Conservation (phyloP, 53 echinoderm and acorn worm species). For the Paracentrotus lividus region DNA sequence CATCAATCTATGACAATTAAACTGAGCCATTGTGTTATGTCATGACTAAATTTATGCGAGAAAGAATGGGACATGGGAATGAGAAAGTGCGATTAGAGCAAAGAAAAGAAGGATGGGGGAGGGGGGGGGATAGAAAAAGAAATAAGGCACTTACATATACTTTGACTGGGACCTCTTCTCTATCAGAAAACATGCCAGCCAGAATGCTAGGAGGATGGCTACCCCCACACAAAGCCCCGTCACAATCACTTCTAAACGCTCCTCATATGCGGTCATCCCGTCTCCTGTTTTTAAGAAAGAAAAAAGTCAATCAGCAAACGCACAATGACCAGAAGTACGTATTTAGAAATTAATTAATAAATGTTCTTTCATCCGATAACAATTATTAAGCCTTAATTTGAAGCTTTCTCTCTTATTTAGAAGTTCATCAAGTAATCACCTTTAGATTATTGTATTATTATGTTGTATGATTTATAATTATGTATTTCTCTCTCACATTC, state of each 20-base stretch:
- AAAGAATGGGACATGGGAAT: neutral
- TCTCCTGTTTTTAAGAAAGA: neutral
- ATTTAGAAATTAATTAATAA: neutral
- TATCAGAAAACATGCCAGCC: constrained; percentile 91
- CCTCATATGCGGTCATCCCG: constrained; percentile 72
- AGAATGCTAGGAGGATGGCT: constrained; percentile 81
- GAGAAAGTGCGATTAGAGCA: neutral
- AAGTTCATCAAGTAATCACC: too few species aligned
- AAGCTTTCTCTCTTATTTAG: too few species aligned
- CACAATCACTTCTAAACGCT: constrained; percentile 83
- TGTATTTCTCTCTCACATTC: too few species aligned
- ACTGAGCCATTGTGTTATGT: too few species aligned
- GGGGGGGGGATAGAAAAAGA: neutral
- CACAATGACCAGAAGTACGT: neutral
- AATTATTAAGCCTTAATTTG: too few species aligned
- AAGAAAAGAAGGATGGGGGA: too few species aligned
- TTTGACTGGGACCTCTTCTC: constrained; percentile 93
- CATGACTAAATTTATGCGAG: too few species aligned
- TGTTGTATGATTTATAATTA: too few species aligned
- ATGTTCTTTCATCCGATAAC: too few species aligned
- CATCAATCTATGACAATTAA: too few species aligned
- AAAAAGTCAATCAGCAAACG: too few species aligned
- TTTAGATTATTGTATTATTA: too few species aligned
- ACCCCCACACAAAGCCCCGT: constrained; percentile 89
- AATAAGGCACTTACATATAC: constrained; percentile 70